phyloP scores from a whole-genome alignment of 2,797 vertebrate genomes.

The Notamacropus eugenii region DNA sequence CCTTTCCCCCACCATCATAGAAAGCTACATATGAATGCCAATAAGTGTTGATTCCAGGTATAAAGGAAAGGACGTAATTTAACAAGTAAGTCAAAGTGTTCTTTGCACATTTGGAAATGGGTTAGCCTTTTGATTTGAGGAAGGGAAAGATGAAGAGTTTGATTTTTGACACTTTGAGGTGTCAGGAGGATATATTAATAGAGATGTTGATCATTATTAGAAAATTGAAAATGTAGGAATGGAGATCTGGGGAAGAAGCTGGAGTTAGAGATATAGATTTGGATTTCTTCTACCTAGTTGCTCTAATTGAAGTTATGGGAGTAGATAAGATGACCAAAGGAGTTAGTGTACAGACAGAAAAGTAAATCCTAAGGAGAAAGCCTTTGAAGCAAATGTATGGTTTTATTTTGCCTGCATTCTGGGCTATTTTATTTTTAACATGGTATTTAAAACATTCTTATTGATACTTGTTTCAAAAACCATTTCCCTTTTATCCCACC shows the following conservation, averaged over 20 bases:
- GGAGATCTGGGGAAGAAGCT: background rate
- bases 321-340: background rate
- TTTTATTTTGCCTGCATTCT: background rate
- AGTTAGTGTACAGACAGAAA: background rate
- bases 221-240: background rate
- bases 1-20: too few relatives aligned
- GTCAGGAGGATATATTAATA: background rate
- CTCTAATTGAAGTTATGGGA: background rate
- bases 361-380: background rate
- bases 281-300: background rate
- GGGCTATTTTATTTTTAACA: background rate
- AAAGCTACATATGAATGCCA: background rate
- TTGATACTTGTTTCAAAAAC: background rate
- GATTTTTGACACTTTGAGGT: background rate
- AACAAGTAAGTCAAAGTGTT: background rate
- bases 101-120: background rate
- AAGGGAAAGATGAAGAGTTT: background rate
- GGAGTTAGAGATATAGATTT: background rate
- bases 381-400: background rate
- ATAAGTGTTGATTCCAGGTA: background rate
- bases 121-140: background rate
- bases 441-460: background rate
- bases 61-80: background rate
- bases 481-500: background rate
- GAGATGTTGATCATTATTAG: background rate